Evolutionary conservation across 2,113 vertebrate genomes (phyloP).

Genomic region (Psittacus erithacus): DNA sequence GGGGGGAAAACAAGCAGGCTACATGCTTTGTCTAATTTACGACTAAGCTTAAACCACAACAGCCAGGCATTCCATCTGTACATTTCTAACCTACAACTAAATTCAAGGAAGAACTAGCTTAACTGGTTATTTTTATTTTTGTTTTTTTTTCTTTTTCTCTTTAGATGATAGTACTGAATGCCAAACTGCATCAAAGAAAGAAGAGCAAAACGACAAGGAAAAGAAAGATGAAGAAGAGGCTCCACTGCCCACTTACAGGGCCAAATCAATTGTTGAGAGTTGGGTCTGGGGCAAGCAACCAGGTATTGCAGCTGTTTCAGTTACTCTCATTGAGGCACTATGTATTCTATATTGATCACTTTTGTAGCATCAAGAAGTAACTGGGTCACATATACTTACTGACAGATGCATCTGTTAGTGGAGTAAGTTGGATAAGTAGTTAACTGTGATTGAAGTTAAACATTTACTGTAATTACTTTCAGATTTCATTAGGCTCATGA

Average conservation of each 20-base stretch:
- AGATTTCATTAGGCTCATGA: not conserved
- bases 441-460: not conserved
- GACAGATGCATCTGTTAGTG: not conserved
- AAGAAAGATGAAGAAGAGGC: conserved; percentile 97
- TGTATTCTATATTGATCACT: not conserved
- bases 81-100: not conserved
- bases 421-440: not conserved
- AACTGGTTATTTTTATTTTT: not conserved
- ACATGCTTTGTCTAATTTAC: too few relatives aligned
- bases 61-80: not conserved
- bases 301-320: conserved; percentile 76
- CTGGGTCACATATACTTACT: not conserved
- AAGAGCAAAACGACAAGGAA: conserved; percentile 94
- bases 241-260: conserved; percentile 78
- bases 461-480: not conserved
- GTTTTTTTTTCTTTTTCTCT: not conserved
- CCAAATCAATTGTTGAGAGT: conserved; percentile 94
- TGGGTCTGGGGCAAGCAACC: conserved; percentile 98
- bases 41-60: too few relatives aligned
- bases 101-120: not conserved
- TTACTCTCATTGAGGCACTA: not conserved
- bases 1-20: too few relatives aligned
- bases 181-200: conserved; percentile 88
- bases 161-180: conserved; percentile 89
- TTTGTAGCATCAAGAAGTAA: not conserved